Evolutionary conservation across 2,113 vertebrate genomes (phyloP), one percentile per base, ranked within the genome.

Genomic region (Tinamus guttatus): DNA sequence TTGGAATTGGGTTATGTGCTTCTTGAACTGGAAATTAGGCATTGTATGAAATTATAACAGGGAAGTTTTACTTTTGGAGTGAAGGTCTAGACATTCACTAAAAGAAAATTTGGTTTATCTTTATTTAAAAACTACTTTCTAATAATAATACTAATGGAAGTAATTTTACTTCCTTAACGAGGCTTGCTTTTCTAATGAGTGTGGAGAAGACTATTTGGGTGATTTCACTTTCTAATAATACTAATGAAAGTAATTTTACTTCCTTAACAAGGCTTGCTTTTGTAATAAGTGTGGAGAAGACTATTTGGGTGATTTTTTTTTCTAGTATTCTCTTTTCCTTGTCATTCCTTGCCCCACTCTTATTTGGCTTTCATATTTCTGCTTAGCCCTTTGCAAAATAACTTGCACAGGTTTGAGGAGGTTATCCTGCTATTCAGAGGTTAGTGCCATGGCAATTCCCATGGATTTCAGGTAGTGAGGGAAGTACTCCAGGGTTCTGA

Each of bases 101-200:
- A 94, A 89, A 47, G 19, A 87, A 83, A 89, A 91, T 78, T 73
- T 3, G n/a, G 54, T 80, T 94, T 67, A 81, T 45, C 25, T 73
- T 36, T 85, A 67, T 43, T 74, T 86, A 5, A 82, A 87, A 85
- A 79, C 65, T n/a, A 30, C 15, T 73, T 4, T 76, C 95, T n/a
- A n/a, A n/a, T 76, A 93, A 67, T 81, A 85, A 74, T 82, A 19
- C 56, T 92, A 77, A 64, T 54, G 51, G 41, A 73, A 92, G 28
- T 81, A 85, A 51, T 76, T 95, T 90, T 77, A 25, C 58, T 97
- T 96, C 85, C 70, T 54, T 52, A 87, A 60, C 92, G 85, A 95
- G 63, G 40, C 77, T 52, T 75, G 84, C 49, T 25, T 77, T 85
- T 87, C 58, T 94, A 63, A 59, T 88, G 62, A 64, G 85, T 92